Base-by-base conservation (phyloP, 2,888 invertebrate genomes). In the Euproctis similis region DNA sequence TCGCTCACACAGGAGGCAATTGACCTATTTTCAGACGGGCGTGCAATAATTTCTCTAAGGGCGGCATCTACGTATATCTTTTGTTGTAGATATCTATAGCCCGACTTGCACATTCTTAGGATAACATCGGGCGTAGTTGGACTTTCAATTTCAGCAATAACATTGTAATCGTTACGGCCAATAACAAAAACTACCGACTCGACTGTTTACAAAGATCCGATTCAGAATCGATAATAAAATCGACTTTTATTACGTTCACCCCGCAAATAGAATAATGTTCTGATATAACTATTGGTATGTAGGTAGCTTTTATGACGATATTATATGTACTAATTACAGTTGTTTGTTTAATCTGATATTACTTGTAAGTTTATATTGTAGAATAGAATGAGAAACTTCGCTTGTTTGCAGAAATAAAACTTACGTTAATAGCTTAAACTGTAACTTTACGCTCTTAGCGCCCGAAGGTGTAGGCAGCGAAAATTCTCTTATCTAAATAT, bases 1-100 rank as follows among this genome's bases (percentile, higher is more conserved):
- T 66, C 77, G 41, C 60, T 76, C 70, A 39, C 63, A 44, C 52
- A 59, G 70, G 66, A 61, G 71, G 77, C 82, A 81, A 80, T 84
- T 84, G 84, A 84, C 84, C 84, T 78, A 84, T 81, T 78, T 84
- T 80, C 74, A 64, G 45, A 64, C 53, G 69, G 65, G 63, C 70
- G 70, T 75, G 72, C 76, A 75, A 80, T 82, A 74, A 78, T 77
- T 81, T 73, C 58, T 63, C 65, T 69, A 74, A 76, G 76, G 75
- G 50, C 37, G 53, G 62, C n/a, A n/a, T 59, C 66, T 55, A 59
- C 55, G 59, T 66, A n/a, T n/a, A 62, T 59, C 57, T 47, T 56
- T 59, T 58, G 53, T 53, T 66, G 67, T 68, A 65, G 67, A 67
- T 70, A 68, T 59, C 50, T n/a, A n/a, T n/a, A n/a, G n/a, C 61